phyloP scores from a whole-genome alignment of 2,797 vertebrate genomes.

The Sebastes paucispinis region DNA sequence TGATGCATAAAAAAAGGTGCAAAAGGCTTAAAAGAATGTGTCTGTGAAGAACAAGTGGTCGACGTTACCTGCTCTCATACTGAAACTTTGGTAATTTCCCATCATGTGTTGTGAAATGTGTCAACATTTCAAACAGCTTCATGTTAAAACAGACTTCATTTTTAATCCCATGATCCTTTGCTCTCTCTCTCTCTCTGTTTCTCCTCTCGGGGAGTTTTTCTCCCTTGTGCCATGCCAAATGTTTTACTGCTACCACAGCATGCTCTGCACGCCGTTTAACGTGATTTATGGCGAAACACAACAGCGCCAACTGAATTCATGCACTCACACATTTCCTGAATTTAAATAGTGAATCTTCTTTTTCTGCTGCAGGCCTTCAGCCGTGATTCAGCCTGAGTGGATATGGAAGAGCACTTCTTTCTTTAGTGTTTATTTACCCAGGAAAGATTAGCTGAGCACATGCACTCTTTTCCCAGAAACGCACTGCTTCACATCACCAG shows the following conservation, averaged over 20 bases:
- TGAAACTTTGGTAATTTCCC: conserved; percentile 7
- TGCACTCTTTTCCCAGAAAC: background rate
- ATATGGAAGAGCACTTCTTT: background rate
- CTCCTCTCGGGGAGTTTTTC: background rate
- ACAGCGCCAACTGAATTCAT: conserved; percentile 31
- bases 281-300: conserved; percentile 39
- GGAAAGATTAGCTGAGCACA: background rate
- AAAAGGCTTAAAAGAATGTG: background rate
- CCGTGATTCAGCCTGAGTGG: background rate
- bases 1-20: background rate
- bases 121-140: conserved; percentile 17
- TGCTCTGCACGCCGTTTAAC: background rate
- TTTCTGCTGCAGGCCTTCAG: background rate
- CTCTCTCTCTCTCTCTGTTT: background rate
- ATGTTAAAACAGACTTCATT: conserved; percentile 29
- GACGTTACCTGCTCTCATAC: background rate
- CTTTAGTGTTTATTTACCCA: background rate
- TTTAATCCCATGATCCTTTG: conserved; percentile 23
- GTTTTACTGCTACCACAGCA: conserved; percentile 25
- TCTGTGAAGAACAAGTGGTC: too few relatives aligned
- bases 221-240: conserved; percentile 19
- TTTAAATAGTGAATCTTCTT: conserved; percentile 1
- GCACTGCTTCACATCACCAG: background rate
- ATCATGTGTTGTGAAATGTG: conserved; percentile 20
- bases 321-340: conserved; percentile 13